A percentile compares a stretch with the other conserved stretches of the same genome.
Evolutionary conservation across 2,888 invertebrate species (phyloP).

Genomic region (Sturmia bella): DNA sequence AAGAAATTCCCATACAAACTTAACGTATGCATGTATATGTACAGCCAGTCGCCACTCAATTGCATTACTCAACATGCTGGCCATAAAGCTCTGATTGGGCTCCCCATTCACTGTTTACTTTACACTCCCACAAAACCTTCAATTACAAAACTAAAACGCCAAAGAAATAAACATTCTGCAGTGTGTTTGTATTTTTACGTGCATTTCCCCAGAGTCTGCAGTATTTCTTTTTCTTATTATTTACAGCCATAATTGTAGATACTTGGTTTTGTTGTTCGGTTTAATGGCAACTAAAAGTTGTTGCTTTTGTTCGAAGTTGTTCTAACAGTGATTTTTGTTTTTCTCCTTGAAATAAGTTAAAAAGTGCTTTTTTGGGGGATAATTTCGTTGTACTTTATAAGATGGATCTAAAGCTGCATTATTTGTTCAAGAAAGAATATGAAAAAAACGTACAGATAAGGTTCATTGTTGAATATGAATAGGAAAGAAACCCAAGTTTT

Average conservation of each 20-base stretch:
- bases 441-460: background rate
- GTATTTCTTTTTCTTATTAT: conserved; percentile 23
- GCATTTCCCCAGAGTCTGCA: conserved; percentile 35
- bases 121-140: conserved; percentile 31
- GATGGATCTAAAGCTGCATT: conserved; percentile 52
- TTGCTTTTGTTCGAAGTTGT: conserved; percentile 4
- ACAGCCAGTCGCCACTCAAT: too few species aligned
- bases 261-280: conserved; percentile 37
- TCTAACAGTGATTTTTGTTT: background rate
- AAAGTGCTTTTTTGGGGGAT: conserved; percentile 15
- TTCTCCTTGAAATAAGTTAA: conserved; percentile 24
- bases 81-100: conserved; percentile 3
- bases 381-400: conserved; percentile 37
- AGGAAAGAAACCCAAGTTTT: conserved; percentile 49
- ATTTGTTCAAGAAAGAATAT: background rate
- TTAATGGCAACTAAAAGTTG: conserved; percentile 40
- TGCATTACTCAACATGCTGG: background rate
- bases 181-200: conserved; percentile 18
- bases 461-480: conserved; percentile 40
- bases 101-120: conserved; percentile 3
- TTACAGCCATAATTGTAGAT: conserved; percentile 51
- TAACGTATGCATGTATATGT: too few species aligned
- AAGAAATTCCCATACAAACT: too few species aligned
- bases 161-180: background rate
- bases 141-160: background rate